Percentiles rank a stretch among this genome's conserved stretches.
phyloP scores from a whole-genome alignment of 2,888 invertebrate species.

The Microctonus brassicae region DNA sequence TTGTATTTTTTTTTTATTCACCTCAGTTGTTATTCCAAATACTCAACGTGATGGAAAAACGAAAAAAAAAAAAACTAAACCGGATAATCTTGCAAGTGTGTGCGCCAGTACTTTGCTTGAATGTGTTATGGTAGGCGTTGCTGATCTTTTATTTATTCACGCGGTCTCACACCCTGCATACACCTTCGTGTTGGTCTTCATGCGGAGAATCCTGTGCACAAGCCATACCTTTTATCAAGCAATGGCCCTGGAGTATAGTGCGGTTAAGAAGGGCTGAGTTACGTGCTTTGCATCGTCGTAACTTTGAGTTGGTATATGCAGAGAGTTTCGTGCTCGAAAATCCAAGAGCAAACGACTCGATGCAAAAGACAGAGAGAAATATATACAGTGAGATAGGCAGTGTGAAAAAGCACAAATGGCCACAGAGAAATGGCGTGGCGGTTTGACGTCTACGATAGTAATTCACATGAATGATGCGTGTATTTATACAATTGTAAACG shows the following conservation, averaged over 20 bases:
- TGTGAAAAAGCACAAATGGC: background rate
- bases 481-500: background rate
- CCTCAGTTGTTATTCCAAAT: constrained; percentile 1
- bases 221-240: background rate
- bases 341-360: background rate
- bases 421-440: constrained; percentile 11
- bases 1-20: no score
- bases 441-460: constrained; percentile 15
- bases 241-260: constrained; percentile 26
- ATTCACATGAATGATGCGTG: constrained; percentile 26
- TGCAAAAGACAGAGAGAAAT: background rate
- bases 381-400: background rate
- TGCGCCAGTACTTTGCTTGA: constrained; percentile 24
- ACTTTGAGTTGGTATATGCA: constrained; percentile 38
- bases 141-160: constrained; percentile 49
- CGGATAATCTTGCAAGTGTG: constrained; percentile 41
- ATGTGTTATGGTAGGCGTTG: constrained; percentile 24
- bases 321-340: background rate
- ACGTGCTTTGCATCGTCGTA: constrained; percentile 48
- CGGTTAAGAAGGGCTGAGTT: constrained; percentile 48
- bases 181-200: constrained; percentile 1
- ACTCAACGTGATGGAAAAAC: constrained; percentile 29
- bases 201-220: constrained; percentile 14
- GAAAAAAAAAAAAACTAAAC: constrained; percentile 39
- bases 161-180: background rate